phyloP scores from a whole-genome alignment of 2,888 invertebrate species.

The Andrena bicolor region DNA sequence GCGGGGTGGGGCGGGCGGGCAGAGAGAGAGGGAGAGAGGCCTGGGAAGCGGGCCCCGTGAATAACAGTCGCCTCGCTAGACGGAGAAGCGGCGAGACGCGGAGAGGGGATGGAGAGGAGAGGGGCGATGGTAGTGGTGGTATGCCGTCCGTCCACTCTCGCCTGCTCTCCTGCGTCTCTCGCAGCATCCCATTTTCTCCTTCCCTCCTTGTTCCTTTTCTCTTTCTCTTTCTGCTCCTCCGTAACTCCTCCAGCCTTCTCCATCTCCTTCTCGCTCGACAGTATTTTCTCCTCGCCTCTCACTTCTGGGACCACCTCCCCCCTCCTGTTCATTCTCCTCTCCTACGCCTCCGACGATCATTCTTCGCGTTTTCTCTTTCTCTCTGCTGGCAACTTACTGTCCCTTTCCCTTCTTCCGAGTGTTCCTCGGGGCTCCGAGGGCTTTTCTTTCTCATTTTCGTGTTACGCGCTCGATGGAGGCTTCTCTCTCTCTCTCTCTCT shows the following conservation, averaged over 20 bases:
- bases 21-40: conserved; percentile 27
- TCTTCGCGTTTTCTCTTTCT: conserved; percentile 22
- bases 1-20: background rate
- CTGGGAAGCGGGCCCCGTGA: conserved; percentile 72
- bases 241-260: conserved; percentile 15
- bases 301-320: background rate
- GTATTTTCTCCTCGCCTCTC: no score
- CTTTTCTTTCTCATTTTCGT: conserved; percentile 47
- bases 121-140: conserved; percentile 77
- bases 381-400: background rate
- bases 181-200: conserved; percentile 73
- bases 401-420: conserved; percentile 2
- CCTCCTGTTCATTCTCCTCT: conserved; percentile 8
- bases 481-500: conserved; percentile 49
- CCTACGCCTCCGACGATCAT: conserved; percentile 26
- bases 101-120: conserved; percentile 2
- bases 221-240: conserved; percentile 2
- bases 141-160: conserved; percentile 85
- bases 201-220: conserved; percentile 22
- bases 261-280: conserved; percentile 1
- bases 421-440: conserved; percentile 7
- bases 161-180: conserved; percentile 69
- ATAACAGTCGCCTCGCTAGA: conserved; percentile 78
- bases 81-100: conserved; percentile 45
- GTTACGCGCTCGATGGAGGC: conserved; percentile 18